phyloP scores from a whole-genome alignment of 2,888 invertebrate species.

The Athrips mouffetella region DNA sequence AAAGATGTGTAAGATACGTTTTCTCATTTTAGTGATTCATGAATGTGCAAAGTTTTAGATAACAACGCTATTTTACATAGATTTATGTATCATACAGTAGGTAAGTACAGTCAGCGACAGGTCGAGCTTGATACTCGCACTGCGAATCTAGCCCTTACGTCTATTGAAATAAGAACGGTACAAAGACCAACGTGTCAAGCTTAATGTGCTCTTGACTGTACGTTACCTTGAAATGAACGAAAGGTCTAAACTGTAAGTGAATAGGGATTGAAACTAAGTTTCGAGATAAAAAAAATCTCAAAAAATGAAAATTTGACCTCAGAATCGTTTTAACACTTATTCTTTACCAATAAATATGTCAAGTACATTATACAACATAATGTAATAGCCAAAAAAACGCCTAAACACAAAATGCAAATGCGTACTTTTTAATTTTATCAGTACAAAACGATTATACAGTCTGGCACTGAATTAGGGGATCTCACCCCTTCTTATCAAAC shows the following conservation, averaged over 20 bases:
- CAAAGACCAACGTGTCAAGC: too few relatives aligned
- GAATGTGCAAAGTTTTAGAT: too few relatives aligned
- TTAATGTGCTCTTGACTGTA: too few relatives aligned
- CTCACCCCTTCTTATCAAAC: slow-evolving; percentile 39
- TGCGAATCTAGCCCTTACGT: too few relatives aligned
- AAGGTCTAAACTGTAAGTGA: not conserved
- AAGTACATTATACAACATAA: not conserved
- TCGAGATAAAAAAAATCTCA: too few relatives aligned
- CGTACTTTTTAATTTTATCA: slow-evolving; percentile 53
- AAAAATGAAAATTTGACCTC: too few relatives aligned
- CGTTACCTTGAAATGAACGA: too few relatives aligned
- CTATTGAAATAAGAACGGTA: too few relatives aligned
- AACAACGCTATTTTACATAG: too few relatives aligned
- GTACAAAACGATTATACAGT: slow-evolving; percentile 37
- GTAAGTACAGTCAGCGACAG: not conserved
- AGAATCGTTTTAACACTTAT: too few relatives aligned
- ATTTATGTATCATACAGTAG: too few relatives aligned
- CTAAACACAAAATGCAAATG: slow-evolving; percentile 29
- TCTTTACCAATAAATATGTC: not conserved
- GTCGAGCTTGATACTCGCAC: too few relatives aligned
- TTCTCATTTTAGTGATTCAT: not conserved
- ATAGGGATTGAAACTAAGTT: not conserved
- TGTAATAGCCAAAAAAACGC: not conserved
- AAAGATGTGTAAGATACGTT: not conserved
- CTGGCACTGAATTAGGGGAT: slow-evolving; percentile 46